A percentile compares a stretch with the other conserved stretches of the same genome.
Conservation (phyloP, 2,888 invertebrate species). For the Scotopteryx bipunctaria region DNA sequence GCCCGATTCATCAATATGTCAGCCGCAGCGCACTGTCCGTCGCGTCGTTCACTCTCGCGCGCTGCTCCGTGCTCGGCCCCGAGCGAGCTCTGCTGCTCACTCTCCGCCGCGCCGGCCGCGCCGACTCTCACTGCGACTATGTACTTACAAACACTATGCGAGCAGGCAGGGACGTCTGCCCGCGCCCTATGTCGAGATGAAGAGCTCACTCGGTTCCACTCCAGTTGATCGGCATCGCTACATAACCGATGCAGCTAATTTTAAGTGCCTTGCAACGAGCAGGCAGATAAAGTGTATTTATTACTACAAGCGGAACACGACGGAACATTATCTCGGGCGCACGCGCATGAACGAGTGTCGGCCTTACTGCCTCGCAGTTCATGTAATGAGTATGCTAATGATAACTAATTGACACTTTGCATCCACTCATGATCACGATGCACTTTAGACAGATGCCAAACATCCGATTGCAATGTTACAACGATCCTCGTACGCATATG, state of each 20-base stretch:
- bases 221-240: conserved; percentile 15
- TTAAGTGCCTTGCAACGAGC: conserved; percentile 3
- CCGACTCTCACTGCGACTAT: no score
- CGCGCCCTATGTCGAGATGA: no score
- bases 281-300: conserved; percentile 13
- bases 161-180: background rate
- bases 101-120: no score
- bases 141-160: background rate
- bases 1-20: conserved; percentile 58
- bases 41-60: conserved; percentile 32
- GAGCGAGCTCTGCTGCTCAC: no score
- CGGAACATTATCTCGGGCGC: conserved; percentile 14
- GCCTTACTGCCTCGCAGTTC: conserved; percentile 5
- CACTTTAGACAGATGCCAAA: background rate
- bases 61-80: no score
- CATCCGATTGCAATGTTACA: background rate
- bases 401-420: background rate
- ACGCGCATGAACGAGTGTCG: conserved; percentile 17
- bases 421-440: background rate
- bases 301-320: conserved; percentile 23
- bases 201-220: conserved; percentile 14
- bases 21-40: conserved; percentile 34
- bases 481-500: no score
- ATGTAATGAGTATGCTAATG: background rate
- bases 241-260: conserved; percentile 18